Evolutionary conservation across 2,888 invertebrate species (phyloP).

Genomic region (Tetragonisca angustula): DNA sequence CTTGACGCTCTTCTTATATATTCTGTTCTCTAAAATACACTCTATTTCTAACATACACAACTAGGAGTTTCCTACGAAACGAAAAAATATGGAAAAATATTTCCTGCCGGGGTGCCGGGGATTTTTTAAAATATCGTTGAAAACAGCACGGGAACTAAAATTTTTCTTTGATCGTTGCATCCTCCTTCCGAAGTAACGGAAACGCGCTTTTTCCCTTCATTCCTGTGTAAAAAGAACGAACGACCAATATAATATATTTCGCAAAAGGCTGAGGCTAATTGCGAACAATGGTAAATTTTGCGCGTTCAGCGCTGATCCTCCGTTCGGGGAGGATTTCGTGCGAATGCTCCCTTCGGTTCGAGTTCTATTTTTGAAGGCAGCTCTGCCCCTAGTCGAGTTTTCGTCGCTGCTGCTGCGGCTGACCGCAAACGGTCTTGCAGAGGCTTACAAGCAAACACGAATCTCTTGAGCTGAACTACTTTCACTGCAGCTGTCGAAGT

Average conservation of each 20-base stretch:
- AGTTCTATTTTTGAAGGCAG: conserved; percentile 40
- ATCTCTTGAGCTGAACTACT: conserved; percentile 55
- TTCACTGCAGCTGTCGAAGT: conserved; percentile 61
- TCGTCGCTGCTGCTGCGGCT: conserved; percentile 47
- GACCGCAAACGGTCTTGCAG: conserved; percentile 55
- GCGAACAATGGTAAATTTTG: not conserved
- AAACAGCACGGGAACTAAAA: not conserved
- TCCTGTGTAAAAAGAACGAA: too few relatives aligned
- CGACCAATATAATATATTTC: not conserved
- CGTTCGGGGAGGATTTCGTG: conserved; percentile 6
- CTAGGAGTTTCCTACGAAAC: not conserved
- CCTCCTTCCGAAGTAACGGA: not conserved
- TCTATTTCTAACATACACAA: not conserved
- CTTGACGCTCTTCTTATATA: not conserved
- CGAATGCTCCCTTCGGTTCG: not conserved
- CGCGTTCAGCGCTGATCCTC: not conserved
- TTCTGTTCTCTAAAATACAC: too few relatives aligned
- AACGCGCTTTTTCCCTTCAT: too few relatives aligned
- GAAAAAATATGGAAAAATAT: not conserved
- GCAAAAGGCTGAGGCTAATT: not conserved
- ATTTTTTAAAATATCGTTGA: not conserved
- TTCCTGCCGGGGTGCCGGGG: not conserved
- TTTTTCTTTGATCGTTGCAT: not conserved
- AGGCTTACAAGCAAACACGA: conserved; percentile 59
- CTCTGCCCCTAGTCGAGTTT: conserved; percentile 31